Conservation (phyloP, 1,140 invertebrate species). For the Megalonaias nervosa region DNA sequence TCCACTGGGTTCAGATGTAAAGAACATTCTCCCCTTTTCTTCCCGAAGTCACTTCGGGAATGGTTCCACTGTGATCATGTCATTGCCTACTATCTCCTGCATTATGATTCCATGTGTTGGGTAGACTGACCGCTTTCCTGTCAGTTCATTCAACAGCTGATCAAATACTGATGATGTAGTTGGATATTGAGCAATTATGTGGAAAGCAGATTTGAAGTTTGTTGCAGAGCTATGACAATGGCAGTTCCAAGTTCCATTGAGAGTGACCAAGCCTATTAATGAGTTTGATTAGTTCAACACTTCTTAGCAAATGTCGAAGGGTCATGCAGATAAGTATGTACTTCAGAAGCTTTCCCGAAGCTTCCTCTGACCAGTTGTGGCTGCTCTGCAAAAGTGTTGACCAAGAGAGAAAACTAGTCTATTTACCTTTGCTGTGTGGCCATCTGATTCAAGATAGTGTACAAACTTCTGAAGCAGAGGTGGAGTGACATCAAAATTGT, state of each 20-base stretch:
- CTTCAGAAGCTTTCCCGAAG: constrained; percentile 39
- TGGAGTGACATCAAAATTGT: too few relatives aligned
- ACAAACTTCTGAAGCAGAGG: neutral
- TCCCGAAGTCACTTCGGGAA: neutral
- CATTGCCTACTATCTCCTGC: constrained; percentile 17
- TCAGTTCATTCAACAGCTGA: constrained; percentile 37
- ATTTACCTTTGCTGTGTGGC: neutral
- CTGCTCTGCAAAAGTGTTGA: constrained; percentile 33
- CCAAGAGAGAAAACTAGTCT: constrained; percentile 10
- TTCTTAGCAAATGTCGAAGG: constrained; percentile 37
- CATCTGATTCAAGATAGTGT: neutral
- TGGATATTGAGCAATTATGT: constrained; percentile 30
- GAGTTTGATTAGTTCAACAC: constrained; percentile 32
- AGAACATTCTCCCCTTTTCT: neutral
- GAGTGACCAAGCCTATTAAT: constrained; percentile 44
- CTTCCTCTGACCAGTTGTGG: constrained; percentile 36
- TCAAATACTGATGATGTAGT: constrained; percentile 42
- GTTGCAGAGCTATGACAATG: too few relatives aligned
- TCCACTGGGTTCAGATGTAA: neutral
- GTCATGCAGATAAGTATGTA: constrained; percentile 36
- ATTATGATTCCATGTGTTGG: constrained; percentile 48
- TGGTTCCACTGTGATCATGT: constrained; percentile 1
- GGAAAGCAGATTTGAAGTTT: too few relatives aligned
- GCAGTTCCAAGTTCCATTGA: constrained; percentile 42
- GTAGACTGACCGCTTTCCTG: constrained; percentile 36